Evolutionary conservation across 2,797 vertebrate species (phyloP).

Genomic region (Macropodus opercularis): DNA sequence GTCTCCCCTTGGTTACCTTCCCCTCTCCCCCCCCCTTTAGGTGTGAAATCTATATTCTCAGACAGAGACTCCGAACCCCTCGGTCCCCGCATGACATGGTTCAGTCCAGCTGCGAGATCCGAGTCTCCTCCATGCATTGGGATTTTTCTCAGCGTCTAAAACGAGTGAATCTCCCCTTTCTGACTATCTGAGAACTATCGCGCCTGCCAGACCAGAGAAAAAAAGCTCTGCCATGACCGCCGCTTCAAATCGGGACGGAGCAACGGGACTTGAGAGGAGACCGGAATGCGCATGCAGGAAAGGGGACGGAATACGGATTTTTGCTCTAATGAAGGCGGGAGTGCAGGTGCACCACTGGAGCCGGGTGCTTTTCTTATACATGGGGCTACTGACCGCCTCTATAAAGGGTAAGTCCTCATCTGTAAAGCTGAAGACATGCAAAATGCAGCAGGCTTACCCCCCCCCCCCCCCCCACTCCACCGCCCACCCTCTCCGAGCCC

Average conservation of each 20-base stretch:
- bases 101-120: slow-evolving; percentile 98
- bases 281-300: slow-evolving; percentile 86
- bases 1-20: slow-evolving; percentile 35
- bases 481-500: slow-evolving; percentile 39
- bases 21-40: slow-evolving; percentile 41
- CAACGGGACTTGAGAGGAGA: slow-evolving; percentile 77
- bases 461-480: slow-evolving; percentile 34
- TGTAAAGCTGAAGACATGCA: slow-evolving; percentile 52
- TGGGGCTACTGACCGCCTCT: slow-evolving; percentile 88
- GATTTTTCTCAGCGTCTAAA: slow-evolving; percentile 90
- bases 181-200: slow-evolving; percentile 82
- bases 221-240: slow-evolving; percentile 77
- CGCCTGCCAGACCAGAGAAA: slow-evolving; percentile 60
- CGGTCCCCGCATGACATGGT: slow-evolving; percentile 91
- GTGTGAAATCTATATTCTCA: slow-evolving; percentile 77
- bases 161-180: slow-evolving; percentile 81
- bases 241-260: slow-evolving; percentile 76
- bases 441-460: slow-evolving; percentile 67
- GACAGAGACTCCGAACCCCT: slow-evolving; percentile 79
- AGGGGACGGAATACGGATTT: slow-evolving; percentile 85
- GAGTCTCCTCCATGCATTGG: slow-evolving; percentile 94
- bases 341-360: slow-evolving; percentile 88
- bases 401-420: slow-evolving; percentile 89
- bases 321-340: slow-evolving; percentile 87
- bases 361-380: slow-evolving; percentile 85